Evolutionary conservation across 2,888 invertebrate species (phyloP).

Genomic region (Eutolmus rufibarbis): DNA sequence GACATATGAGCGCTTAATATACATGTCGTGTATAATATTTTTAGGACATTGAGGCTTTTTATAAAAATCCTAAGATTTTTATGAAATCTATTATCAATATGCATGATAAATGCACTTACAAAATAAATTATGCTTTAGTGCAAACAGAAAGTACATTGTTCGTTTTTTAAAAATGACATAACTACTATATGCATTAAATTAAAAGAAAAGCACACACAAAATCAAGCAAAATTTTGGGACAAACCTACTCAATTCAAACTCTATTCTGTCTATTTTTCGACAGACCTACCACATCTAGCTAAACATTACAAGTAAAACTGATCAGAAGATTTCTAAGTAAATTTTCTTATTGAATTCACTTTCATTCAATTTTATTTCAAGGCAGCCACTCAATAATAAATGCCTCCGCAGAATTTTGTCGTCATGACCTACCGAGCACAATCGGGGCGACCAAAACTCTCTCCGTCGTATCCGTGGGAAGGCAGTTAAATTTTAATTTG

Average conservation of each 20-base stretch:
- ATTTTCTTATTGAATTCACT: background rate
- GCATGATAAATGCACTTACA: too few relatives aligned
- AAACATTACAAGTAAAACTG: background rate
- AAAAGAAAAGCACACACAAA: too few relatives aligned
- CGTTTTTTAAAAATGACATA: too few relatives aligned
- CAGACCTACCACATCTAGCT: background rate
- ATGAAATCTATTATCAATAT: too few relatives aligned
- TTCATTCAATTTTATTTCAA: background rate
- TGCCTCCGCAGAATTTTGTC: background rate
- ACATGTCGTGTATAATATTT: too few relatives aligned
- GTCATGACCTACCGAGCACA: background rate
- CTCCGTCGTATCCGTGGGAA: background rate
- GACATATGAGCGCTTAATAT: too few relatives aligned
- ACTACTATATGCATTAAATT: too few relatives aligned
- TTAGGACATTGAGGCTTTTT: too few relatives aligned
- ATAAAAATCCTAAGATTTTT: too few relatives aligned
- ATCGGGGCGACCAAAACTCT: background rate
- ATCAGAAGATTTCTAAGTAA: background rate
- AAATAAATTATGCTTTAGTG: too few relatives aligned
- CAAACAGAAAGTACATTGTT: too few relatives aligned
- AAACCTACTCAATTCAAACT: background rate
- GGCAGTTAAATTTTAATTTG: slow-evolving; percentile 33
- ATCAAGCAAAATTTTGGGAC: too few relatives aligned
- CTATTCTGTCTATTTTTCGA: background rate
- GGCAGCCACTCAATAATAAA: background rate